Base-by-base conservation (phyloP, 2,113 vertebrate species). In the Propithecus coquereli region DNA sequence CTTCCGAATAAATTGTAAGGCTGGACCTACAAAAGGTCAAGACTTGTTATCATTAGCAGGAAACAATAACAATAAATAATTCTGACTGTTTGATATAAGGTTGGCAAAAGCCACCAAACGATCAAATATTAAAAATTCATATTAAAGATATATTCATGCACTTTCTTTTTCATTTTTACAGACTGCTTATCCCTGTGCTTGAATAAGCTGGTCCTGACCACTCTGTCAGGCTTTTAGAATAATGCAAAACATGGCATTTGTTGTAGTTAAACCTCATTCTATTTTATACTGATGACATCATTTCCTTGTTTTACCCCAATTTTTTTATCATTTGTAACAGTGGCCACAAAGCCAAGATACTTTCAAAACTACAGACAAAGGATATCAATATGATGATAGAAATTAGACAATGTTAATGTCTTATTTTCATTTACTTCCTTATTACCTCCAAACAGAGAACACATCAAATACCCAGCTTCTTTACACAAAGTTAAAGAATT, bases 281-380 rank as follows among this genome's bases (percentile, higher is more conserved):
- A 5, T 76, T 87, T 87, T 84, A 63, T 16, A 63, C 3, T 20
- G 16, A 92, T 87, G 57, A 40, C 25, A 50, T 90, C 20, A 92
- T 87, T 96, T 93, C 76, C 45, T 96, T 84, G 32, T 68, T 93
- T 96, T 92, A 57, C 86, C 30, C 25, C 32, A 63, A 70, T 87
- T 94, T 94, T 80, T 94, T 96, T 89, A 79, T 8, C 45, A 3
- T 79, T 74, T 96, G 27, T 27, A 91, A 47, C 7, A 81, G 80
- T 79, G 59, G 45, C 27, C 71, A 83, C 27, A 30, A 89, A 68
- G 40, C 83, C 82, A 95, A 94, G 23, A 57, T 45, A 22, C 30
- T 93, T 94, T 91, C 65, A 86, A 95, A 95, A 88, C 25, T 61
- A 61, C 4, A 50, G 66, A 79, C 32, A 71, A 68, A 96, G 43